Evolutionary conservation across 1,140 invertebrate species (phyloP).

Genomic region (Drosophila guanche): DNA sequence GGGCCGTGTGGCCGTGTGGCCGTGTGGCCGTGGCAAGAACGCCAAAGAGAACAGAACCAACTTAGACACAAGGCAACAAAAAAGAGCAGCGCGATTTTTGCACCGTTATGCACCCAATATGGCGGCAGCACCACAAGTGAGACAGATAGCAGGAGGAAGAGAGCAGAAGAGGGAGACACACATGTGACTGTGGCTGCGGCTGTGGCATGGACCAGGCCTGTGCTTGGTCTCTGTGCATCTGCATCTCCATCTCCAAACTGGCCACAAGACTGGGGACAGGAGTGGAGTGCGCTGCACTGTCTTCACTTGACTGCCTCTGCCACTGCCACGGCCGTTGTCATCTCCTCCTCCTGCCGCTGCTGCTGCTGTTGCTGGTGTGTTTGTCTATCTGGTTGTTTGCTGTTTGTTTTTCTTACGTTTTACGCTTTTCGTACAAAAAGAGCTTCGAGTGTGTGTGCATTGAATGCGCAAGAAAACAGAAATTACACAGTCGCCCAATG

Average conservation of each 20-base stretch:
- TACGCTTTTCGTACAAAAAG: conserved; percentile 29
- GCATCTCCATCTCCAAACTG: conserved; percentile 71
- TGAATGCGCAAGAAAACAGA: conserved; percentile 70
- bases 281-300: conserved; percentile 38
- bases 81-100: conserved; percentile 79
- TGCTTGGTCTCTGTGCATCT: conserved; percentile 27
- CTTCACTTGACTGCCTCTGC: conserved; percentile 73
- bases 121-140: conserved; percentile 50
- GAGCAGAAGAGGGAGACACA: conserved; percentile 32
- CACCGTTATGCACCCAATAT: conserved; percentile 82
- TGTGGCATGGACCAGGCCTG: conserved; percentile 3
- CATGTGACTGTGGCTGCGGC: conserved; percentile 54
- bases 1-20: conserved; percentile 24
- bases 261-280: conserved; percentile 40
- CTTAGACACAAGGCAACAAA: conserved; percentile 37
- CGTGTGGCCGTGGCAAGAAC: background rate
- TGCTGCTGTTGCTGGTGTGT: conserved; percentile 25
- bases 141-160: conserved; percentile 4
- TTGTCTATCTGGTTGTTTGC: conserved; percentile 60
- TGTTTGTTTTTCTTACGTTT: conserved; percentile 62
- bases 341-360: no score
- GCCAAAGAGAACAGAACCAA: conserved; percentile 26
- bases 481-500: conserved; percentile 69
- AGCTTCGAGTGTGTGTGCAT: conserved; percentile 52
- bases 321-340: background rate